Base-by-base conservation (phyloP, 2,888 invertebrate genomes). In the Branchipolynoe longqiensis region DNA sequence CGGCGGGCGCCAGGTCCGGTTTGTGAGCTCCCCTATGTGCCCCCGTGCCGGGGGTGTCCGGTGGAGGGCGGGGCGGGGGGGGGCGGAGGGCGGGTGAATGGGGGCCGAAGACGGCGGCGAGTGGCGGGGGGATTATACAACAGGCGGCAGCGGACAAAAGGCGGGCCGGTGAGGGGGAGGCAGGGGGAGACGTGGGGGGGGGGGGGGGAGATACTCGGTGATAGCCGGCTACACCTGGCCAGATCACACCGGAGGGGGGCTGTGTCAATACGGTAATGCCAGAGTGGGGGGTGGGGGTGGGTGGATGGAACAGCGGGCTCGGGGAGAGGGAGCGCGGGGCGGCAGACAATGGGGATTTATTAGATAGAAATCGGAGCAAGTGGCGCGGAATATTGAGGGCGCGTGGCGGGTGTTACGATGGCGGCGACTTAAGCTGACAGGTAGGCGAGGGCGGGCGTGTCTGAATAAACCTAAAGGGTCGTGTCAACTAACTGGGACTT, bases 181-280 rank as follows among this genome's bases (percentile, higher is more conserved):
- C n/a, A n/a, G n/a, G n/a, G n/a, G n/a, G n/a, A n/a, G n/a, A n/a
- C 33, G 69, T 33, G 38, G 33, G 64, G n/a, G 69, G 69, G 69
- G 18, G 36, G 69, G 69, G 69, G 25, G 38, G 38, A 33, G 69
- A 41, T 28, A 48, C 78, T 78, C 54, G 48, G 48, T 28, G 25
- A 78, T 78, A 78, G 18, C 78, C 18, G 28, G 31, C 48, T 25
- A 48, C 78, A 78, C 78, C 78, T 78, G 78, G 78, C 48, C 48
- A 48, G 54, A 78, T 78, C 78, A 31, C 78, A 78, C 78, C 78
- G 78, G 78, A 78, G 78, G 78, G 78, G 78, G 78, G 78, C 78
- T 78, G 78, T 78, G 78, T 78, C 78, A 78, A 78, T 78, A 78
- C 25, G 78, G 78, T 78, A 78, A 78, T 41, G 48, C 48, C 78